These are phyloP conservation scores for Tetramorium alpestre DNA, from an alignment of 1,140 invertebrate genomes.

Conservation along the genomic window DNA sequence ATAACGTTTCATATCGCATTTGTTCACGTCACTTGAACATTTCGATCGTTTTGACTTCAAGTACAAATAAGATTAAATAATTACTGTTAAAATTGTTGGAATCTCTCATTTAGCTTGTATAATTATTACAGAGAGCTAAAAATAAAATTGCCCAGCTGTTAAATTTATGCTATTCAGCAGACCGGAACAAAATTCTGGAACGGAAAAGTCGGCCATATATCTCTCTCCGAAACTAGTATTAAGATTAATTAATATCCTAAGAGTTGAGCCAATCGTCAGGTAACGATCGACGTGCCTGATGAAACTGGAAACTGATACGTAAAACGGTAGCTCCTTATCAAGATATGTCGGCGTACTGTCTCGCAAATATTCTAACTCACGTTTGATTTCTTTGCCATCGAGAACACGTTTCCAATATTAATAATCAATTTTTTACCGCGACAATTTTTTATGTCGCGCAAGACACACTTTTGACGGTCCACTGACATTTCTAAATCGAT, in stretches of 20 bases:
- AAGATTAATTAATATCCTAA: conserved; percentile 6
- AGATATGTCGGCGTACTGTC: background rate
- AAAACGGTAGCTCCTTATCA: background rate
- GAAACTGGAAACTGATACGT: background rate
- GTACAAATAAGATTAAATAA: background rate
- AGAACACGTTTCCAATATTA: background rate
- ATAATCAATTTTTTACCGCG: conserved; percentile 11
- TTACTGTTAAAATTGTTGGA: background rate
- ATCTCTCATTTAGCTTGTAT: background rate
- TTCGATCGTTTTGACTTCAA: background rate
- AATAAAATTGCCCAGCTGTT: background rate
- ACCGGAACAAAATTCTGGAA: background rate
- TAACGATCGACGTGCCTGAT: background rate
- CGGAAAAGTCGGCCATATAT: background rate
- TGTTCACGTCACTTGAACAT: background rate
- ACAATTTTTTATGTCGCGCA: background rate
- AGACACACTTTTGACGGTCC: conserved; percentile 10
- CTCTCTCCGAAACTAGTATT: conserved; percentile 3
- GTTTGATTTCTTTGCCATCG: background rate
- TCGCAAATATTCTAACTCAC: background rate
- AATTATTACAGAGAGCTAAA: background rate
- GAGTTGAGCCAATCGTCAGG: background rate
- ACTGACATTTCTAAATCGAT: conserved; percentile 58
- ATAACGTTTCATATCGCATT: background rate
- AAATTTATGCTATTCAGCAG: background rate